Conservation (phyloP, 2,888 invertebrate genomes). For the Amiota minor region DNA sequence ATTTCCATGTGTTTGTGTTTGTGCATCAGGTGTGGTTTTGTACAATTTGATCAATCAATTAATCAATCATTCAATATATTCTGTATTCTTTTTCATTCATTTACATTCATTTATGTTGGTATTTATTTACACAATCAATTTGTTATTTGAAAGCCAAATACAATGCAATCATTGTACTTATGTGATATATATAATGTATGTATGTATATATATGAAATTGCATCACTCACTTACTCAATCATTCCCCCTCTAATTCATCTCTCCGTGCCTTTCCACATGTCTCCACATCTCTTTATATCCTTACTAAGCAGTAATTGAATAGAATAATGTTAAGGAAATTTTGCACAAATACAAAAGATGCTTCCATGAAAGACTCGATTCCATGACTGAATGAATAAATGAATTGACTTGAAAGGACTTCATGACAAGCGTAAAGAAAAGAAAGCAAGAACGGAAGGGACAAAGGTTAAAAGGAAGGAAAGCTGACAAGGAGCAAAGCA, state of each 20-base stretch:
- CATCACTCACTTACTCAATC: neutral
- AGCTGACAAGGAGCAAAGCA: neutral
- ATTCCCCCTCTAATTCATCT: too few species aligned
- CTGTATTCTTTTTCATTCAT: too few species aligned
- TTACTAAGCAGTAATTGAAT: too few species aligned
- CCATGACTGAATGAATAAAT: neutral
- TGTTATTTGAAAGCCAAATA: neutral
- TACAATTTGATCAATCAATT: constrained; percentile 60
- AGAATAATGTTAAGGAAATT: neutral
- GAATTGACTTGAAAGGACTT: neutral
- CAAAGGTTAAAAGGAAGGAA: too few species aligned
- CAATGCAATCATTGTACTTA: neutral
- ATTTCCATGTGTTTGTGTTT: constrained; percentile 5
- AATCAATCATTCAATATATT: constrained; percentile 53
- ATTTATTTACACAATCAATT: constrained; percentile 37
- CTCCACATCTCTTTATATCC: too few species aligned
- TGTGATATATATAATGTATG: neutral
- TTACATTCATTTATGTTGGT: neutral
- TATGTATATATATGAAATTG: neutral
- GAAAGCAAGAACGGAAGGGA: neutral
- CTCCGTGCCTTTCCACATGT: too few species aligned
- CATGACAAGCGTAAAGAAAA: neutral
- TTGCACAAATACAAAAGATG: constrained; percentile 14
- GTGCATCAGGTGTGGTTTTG: constrained; percentile 44
- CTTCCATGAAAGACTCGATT: neutral